Base-by-base conservation (phyloP, 1,140 invertebrate genomes). In the Watersipora subatra region DNA sequence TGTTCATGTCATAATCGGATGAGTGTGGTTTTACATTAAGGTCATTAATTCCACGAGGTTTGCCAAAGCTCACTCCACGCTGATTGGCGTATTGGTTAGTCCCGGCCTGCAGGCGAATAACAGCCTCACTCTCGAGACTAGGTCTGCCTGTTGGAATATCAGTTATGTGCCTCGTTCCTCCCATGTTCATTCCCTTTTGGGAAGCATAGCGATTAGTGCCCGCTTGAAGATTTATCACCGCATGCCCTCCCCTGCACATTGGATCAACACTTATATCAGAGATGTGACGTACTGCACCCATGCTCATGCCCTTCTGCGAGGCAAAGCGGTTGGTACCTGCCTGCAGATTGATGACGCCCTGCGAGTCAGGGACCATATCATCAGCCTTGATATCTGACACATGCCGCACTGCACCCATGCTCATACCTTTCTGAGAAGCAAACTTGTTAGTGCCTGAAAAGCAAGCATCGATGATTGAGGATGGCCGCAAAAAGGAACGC, bases 201-300 rank as follows among this genome's bases (percentile, higher is more conserved):
- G 69, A 72, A 26, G 75, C 76, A 57, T 90, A 86, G 73, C 91
- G 91, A 82, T 94, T 95, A 58, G 88, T 89, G 29, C 92, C 92
- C 64, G 90, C 90, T 77, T 96, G 92, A 0, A 95, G 84, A 67
- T 91, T 91, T 67, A 96, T 93, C 25, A 93, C 84, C 0, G 85
- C 81, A 69, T 94, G 84, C 0, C 91, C 89, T 46, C 74, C 73
- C 26, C 20, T 28, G 1, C 20, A 27, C 20, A 71, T 66, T n/a
- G 76, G 70, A 25, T 74, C 73, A 3, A 69, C 64, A 34, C 72
- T 68, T 55, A 78, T 75, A 64, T 78, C 76, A 26, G 73, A 71
- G 64, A 95, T 93, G 82, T 95, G 92, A 78, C 92, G 84, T 68
- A 91, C 92, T 79, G 93, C 93, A 66, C 93, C 93, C 72, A 96